Percentiles rank a stretch among this genome's conserved stretches.
Evolutionary conservation across 2,797 vertebrate species (phyloP).

Genomic region (Pogoniulus pusillus): DNA sequence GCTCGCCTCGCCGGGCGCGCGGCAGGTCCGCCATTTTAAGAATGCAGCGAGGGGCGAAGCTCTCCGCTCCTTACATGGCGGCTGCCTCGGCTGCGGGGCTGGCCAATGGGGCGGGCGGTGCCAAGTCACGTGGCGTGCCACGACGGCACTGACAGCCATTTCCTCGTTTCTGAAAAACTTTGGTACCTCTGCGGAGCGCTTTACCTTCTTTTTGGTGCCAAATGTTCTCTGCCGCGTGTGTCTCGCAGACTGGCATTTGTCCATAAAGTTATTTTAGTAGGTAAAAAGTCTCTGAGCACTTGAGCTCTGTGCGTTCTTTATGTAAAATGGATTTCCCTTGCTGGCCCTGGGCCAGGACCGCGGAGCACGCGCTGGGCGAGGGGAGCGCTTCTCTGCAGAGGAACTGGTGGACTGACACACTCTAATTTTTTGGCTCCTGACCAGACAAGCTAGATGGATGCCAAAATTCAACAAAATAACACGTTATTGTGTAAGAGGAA

Average conservation of each 20-base stretch:
- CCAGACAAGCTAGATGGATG: slow-evolving; percentile 83
- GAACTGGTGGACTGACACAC: slow-evolving; percentile 85
- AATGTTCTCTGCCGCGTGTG: slow-evolving; percentile 72
- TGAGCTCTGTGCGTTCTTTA: slow-evolving; percentile 86
- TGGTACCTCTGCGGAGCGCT: slow-evolving; percentile 75
- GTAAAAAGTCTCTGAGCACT: slow-evolving; percentile 82
- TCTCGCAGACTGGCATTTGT: slow-evolving; percentile 77
- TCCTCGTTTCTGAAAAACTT: slow-evolving; percentile 76
- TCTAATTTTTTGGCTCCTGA: slow-evolving; percentile 83
- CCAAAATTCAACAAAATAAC: slow-evolving; percentile 87
- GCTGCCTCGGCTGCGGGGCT: slow-evolving; percentile 81
- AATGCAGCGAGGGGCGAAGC: slow-evolving; percentile 81
- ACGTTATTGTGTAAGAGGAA: slow-evolving; percentile 85
- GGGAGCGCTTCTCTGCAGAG: slow-evolving; percentile 81
- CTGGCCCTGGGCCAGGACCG: slow-evolving; percentile 85
- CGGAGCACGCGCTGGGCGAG: slow-evolving; percentile 80
- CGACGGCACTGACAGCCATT: slow-evolving; percentile 85
- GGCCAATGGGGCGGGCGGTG: slow-evolving; percentile 83
- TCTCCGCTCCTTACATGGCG: slow-evolving; percentile 90
- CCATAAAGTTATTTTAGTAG: slow-evolving; percentile 85
- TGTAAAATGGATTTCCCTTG: slow-evolving; percentile 93
- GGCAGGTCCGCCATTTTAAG: slow-evolving; percentile 88
- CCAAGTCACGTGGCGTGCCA: slow-evolving; percentile 87
- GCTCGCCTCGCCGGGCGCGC: slow-evolving; percentile 73
- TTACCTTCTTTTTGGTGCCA: slow-evolving; percentile 75